These are phyloP conservation scores for Drosophila nigritarsus DNA, from an alignment of 2,888 invertebrate species.

Conservation along the genomic window DNA sequence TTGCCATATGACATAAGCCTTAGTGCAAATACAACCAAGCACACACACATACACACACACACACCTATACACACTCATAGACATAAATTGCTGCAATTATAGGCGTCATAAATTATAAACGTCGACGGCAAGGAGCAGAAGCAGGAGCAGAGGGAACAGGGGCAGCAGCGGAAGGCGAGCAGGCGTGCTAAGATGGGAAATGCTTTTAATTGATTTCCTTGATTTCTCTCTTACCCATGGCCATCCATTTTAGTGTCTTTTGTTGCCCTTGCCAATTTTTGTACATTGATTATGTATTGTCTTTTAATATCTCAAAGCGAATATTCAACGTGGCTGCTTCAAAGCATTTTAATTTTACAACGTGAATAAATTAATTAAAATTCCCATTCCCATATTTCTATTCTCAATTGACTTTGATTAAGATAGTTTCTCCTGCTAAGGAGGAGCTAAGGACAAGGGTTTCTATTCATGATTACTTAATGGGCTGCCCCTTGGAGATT, in stretches of 20 bases:
- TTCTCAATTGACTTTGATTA: slow-evolving; percentile 28
- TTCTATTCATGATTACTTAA: slow-evolving; percentile 6
- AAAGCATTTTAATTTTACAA: slow-evolving; percentile 18
- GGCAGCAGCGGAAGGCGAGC: not conserved
- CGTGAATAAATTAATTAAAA: slow-evolving; percentile 34
- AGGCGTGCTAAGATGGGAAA: slow-evolving; percentile 40
- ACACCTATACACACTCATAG: slow-evolving; percentile 20
- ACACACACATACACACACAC: not conserved
- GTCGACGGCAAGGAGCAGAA: slow-evolving; percentile 22
- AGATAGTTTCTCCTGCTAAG: not conserved
- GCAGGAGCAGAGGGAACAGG: not conserved
- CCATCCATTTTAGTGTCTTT: slow-evolving; percentile 31
- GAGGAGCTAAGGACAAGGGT: not conserved
- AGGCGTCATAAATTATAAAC: slow-evolving; percentile 77
- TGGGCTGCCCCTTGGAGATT: not conserved
- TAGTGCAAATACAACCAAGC: slow-evolving; percentile 51
- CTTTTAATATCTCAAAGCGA: slow-evolving; percentile 19
- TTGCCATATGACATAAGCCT: slow-evolving; percentile 53
- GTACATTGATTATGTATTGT: slow-evolving; percentile 40
- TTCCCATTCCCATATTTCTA: not conserved
- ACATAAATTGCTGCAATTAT: slow-evolving; percentile 77
- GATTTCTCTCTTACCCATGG: slow-evolving; percentile 24
- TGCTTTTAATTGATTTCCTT: slow-evolving; percentile 74
- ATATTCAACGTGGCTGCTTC: not conserved
- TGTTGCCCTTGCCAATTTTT: slow-evolving; percentile 33